These are phyloP conservation scores for Caenorhabditis inopinata DNA, from an alignment of 1,140 invertebrate species.

Conservation along the genomic window DNA sequence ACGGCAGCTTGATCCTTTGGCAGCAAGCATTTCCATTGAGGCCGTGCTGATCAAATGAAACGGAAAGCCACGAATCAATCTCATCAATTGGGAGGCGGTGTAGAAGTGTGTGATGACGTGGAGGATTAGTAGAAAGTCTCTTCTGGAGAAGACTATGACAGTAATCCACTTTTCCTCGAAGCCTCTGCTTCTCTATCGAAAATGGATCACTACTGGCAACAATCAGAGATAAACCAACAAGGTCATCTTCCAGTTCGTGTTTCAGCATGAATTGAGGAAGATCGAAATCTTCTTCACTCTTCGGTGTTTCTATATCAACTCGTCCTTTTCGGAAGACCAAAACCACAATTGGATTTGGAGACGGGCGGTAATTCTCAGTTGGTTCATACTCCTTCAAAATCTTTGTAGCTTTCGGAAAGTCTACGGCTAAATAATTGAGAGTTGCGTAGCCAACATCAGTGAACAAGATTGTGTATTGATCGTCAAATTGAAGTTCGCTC, in stretches of 20 bases:
- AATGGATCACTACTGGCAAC: constrained; percentile 60
- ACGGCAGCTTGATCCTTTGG: constrained; percentile 47
- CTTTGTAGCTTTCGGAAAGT: constrained; percentile 57
- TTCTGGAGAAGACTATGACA: constrained; percentile 61
- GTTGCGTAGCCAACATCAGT: constrained; percentile 61
- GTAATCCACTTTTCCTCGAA: constrained; percentile 60
- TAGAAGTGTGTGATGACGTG: constrained; percentile 11
- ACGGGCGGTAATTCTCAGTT: constrained; percentile 59
- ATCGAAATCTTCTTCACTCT: constrained; percentile 52
- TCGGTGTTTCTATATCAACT: not conserved
- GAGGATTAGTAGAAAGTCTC: constrained; percentile 44
- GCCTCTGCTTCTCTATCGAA: constrained; percentile 59
- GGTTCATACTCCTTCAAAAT: constrained; percentile 51
- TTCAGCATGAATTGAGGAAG: constrained; percentile 57
- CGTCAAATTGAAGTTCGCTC: constrained; percentile 54
- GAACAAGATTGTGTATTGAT: constrained; percentile 52
- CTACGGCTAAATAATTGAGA: constrained; percentile 56
- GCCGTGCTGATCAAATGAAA: constrained; percentile 51
- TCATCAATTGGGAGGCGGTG: constrained; percentile 51
- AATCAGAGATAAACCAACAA: constrained; percentile 60
- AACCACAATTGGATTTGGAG: constrained; percentile 59
- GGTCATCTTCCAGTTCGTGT: constrained; percentile 54
- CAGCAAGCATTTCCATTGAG: constrained; percentile 55
- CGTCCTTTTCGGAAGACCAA: constrained; percentile 53
- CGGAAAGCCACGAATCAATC: constrained; percentile 51